These are phyloP conservation scores for Cryptophagus acutangulus DNA, from an alignment of 2,888 invertebrate genomes.

Conservation along the genomic window DNA sequence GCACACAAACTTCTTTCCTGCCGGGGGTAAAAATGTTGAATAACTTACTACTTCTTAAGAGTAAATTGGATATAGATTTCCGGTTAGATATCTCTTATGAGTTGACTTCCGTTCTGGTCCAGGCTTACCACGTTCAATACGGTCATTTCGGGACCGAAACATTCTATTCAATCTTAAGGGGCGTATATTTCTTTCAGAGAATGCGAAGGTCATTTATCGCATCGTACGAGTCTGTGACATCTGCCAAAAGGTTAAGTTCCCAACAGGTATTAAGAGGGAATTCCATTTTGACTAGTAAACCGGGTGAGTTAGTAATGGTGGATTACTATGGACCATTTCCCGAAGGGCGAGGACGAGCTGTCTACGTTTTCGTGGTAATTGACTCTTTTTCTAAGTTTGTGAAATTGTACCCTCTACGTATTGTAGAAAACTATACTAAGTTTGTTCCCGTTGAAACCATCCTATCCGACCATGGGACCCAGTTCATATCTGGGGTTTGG, in stretches of 20 bases:
- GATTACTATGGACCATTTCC: slow-evolving; percentile 26
- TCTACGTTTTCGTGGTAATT: slow-evolving; percentile 25
- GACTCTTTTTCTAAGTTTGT: slow-evolving; percentile 27
- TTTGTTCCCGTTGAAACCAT: no score
- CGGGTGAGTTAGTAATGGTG: slow-evolving; percentile 20
- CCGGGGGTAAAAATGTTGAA: no score
- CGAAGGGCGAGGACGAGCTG: slow-evolving; percentile 9
- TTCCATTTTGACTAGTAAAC: slow-evolving; percentile 7
- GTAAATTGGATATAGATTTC: no score
- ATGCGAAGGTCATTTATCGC: slow-evolving; percentile 8
- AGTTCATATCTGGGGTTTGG: slow-evolving; percentile 26
- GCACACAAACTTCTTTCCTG: not conserved
- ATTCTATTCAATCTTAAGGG: slow-evolving; percentile 7
- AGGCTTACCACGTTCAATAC: slow-evolving; percentile 10
- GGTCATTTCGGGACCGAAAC: slow-evolving; percentile 18
- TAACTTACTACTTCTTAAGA: no score
- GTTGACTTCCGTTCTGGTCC: not conserved
- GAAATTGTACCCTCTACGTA: slow-evolving; percentile 18
- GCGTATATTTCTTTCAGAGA: slow-evolving; percentile 5
- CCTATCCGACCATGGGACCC: slow-evolving; percentile 25
- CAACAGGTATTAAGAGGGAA: slow-evolving; percentile 1
- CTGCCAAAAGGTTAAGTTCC: slow-evolving; percentile 21
- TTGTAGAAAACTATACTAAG: slow-evolving; percentile 15
- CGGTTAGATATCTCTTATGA: not conserved
- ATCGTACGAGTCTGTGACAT: slow-evolving; percentile 15